A percentile compares a stretch with the other conserved stretches of the same genome.
Conservation (phyloP, 1,140 invertebrate species). For the Helicorthomorpha holstii region DNA sequence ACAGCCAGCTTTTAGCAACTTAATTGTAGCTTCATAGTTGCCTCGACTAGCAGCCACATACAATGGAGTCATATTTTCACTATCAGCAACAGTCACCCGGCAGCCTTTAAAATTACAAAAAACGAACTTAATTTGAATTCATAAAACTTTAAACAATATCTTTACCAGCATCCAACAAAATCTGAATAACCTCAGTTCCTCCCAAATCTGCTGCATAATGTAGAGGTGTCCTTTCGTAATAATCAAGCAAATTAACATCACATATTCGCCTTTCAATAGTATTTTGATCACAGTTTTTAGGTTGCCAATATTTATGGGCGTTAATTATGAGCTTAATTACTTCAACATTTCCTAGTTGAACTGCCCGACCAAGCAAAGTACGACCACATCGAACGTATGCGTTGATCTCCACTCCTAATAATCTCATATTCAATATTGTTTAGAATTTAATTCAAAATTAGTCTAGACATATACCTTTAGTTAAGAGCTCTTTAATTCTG, state of each 20-base stretch:
- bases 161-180: neutral
- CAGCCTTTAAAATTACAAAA: slow-evolving; percentile 12
- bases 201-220: neutral
- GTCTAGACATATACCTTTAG: neutral
- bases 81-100: slow-evolving; percentile 17
- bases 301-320: neutral
- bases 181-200: neutral
- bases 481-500: neutral
- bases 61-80: slow-evolving; percentile 25
- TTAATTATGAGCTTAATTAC: neutral
- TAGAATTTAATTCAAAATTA: too few species aligned
- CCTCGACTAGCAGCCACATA: slow-evolving; percentile 26
- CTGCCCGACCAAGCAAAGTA: neutral
- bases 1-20: slow-evolving; percentile 18
- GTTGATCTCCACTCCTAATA: neutral
- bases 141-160: too few species aligned
- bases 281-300: neutral
- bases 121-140: too few species aligned
- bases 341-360: neutral
- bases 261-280: neutral
- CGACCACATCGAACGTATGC: neutral
- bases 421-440: too few species aligned
- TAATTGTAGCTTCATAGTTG: slow-evolving; percentile 19
- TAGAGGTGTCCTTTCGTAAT: neutral
- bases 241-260: neutral